Base-by-base conservation (phyloP, 1,140 invertebrate genomes). In the Leptinotarsa undecemlineata region DNA sequence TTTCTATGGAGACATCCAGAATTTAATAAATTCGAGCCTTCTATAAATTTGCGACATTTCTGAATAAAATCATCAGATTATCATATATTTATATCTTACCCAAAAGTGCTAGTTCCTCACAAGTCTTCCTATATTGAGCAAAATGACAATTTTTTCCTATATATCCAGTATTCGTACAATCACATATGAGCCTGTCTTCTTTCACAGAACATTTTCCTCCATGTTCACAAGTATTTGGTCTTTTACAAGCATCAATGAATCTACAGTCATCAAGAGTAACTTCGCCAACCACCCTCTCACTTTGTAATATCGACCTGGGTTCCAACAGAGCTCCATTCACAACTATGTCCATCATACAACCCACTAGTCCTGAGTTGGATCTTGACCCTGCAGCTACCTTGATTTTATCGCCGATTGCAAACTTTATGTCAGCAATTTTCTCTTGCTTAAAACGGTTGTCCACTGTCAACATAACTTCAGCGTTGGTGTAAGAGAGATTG, bases 131-230 rank as follows among this genome's bases (percentile, higher is more conserved):
- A 82, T 95, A 96, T 70, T 92, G 90, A 13, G 96, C 93, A 82
- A 98, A 98, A 83, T 98, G 96, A 80, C 96, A 98, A 81, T 97
- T 96, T 82, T 94, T 94, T 48, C 96, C 96, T 61, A 94, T 94
- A 74, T 94, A 94, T 1, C 92, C 95, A 6, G 94, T 96, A 68
- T 92, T 92, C 17, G 91, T 92, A 85, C 96, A 98, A 79, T 97
- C 94, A 83, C 96, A 98, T 4, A 91, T 92, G 17, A 96, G 91
- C 70, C 91, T 88, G 77, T 96, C 94, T 84, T 96, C 94, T 81
- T 94, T 92, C 0, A 97, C 94, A 14, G 93, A 93, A 84, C 96
- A 98, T 79, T 93, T 92, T 1, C 95, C 95, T 3, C 92, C 94
- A 82, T 98, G 95, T 83, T 97, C 94, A 82, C 96, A 98, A 60